phyloP scores from a whole-genome alignment of 1,140 invertebrate species.

The Diorhabda sublineata region DNA sequence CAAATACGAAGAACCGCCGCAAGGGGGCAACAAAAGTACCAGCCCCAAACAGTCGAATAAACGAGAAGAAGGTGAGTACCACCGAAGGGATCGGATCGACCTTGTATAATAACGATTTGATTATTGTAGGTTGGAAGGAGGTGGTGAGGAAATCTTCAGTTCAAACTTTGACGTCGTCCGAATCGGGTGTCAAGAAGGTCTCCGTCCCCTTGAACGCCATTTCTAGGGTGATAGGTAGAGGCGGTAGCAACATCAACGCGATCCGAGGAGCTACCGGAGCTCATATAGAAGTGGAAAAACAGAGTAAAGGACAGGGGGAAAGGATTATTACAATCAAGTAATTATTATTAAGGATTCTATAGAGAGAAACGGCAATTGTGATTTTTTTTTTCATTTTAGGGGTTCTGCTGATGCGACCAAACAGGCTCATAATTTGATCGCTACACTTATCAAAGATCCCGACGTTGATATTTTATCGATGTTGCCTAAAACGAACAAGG shows the following conservation, averaged over 20 bases:
- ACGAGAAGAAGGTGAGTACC: constrained; percentile 68
- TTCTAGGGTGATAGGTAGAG: constrained; percentile 91
- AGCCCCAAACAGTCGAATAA: constrained; percentile 70
- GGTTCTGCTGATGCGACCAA: constrained; percentile 87
- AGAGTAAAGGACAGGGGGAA: constrained; percentile 90
- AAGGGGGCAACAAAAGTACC: constrained; percentile 35
- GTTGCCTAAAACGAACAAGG: constrained; percentile 64
- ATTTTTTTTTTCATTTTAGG: constrained; percentile 47
- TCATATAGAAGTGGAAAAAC: constrained; percentile 97
- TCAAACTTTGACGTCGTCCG: constrained; percentile 51
- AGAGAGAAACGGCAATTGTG: no score
- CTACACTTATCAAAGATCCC: constrained; percentile 85
- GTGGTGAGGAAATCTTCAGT: constrained; percentile 77
- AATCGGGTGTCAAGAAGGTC: constrained; percentile 72
- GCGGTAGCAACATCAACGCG: constrained; percentile 94
- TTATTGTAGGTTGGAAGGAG: constrained; percentile 80
- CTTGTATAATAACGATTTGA: constrained; percentile 53
- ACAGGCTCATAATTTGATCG: constrained; percentile 82
- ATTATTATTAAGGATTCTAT: constrained; percentile 37
- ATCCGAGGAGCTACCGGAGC: constrained; percentile 91
- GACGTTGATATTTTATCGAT: constrained; percentile 87
- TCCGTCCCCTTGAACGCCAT: constrained; percentile 91
- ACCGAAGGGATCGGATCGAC: no score
- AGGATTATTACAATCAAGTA: constrained; percentile 92
- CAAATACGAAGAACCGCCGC: constrained; percentile 19